These are phyloP conservation scores for Limnephilus auricula DNA, from an alignment of 2,888 invertebrate species.

Conservation along the genomic window DNA sequence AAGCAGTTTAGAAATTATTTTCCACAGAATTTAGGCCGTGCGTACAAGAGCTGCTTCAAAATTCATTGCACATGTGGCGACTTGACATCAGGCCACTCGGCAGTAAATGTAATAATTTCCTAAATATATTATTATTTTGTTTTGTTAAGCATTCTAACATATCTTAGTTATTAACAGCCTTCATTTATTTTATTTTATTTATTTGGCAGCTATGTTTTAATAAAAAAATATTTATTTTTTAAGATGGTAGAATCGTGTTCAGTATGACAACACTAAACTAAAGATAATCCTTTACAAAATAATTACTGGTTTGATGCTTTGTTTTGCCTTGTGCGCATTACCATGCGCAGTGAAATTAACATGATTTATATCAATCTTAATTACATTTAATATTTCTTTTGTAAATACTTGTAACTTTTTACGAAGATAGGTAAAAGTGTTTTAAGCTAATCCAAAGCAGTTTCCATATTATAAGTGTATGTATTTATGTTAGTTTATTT, in stretches of 20 bases:
- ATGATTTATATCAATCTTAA: background rate
- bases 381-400: conserved; percentile 24
- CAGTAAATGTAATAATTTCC: background rate
- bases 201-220: background rate
- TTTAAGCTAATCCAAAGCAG: conserved; percentile 59
- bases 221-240: background rate
- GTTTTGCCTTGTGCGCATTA: background rate
- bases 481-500: conserved; percentile 45
- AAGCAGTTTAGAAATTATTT: background rate
- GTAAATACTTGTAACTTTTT: conserved; percentile 50
- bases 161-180: background rate
- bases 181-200: background rate
- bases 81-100: background rate
- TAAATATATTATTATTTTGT: background rate
- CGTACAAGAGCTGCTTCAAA: no score
- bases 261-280: background rate
- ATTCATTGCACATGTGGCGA: no score
- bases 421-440: conserved; percentile 17
- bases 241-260: background rate
- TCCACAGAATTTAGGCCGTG: background rate
- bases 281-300: background rate
- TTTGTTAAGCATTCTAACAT: background rate
- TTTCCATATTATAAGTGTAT: conserved; percentile 43
- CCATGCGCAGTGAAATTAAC: background rate
- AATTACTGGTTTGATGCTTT: background rate